Evolutionary conservation across 1,140 invertebrate species (phyloP), one percentile per base, ranked within the genome.

Genomic region (Conus ventricosus): DNA sequence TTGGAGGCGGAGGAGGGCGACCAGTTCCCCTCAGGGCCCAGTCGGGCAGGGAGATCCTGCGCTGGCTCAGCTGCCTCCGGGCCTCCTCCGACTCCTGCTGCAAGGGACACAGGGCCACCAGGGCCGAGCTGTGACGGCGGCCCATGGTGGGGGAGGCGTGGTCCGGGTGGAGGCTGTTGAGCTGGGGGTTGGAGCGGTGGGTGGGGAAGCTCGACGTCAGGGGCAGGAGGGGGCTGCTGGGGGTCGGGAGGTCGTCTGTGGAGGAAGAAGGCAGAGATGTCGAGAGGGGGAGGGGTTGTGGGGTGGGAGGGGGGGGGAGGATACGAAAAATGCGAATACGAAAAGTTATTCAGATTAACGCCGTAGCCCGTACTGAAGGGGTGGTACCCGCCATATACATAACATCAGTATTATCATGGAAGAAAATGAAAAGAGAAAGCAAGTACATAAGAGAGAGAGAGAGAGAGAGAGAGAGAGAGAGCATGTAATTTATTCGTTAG

Each of bases 41-140:
- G 85, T 87, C 85, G 17, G 85, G 85, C 17, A 87, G 85, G 51
- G 85, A 87, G 39, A 87, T 54, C 10, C 85, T 20, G 17, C 85
- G 51, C 85, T 87, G 85, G 75, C 75, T 87, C 20, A 85, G 27
- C 51, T 75, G 71, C 8, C 85, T 39, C n/a, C 54, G 17, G 23
- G 13, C 53, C 27, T 78, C 71, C 71, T 78, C 67, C 67, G 11
- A 13, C 67, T 71, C 67, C 71, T 86, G 85, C 27, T 60, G 85
- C 17, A 53, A 80, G 67, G 67, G 67, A 23, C 15, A 7, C 11
- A 87, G 53, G 39, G 17, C 25, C n/a, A 75, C 54, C 39, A 78
- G n/a, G 75, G 85, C 85, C 23, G 63, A 87, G 71, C 71, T 80
- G 85, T 87, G 85, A 87, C 85, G 85, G 53, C 85, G 39, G 5